Evolutionary conservation across 2,113 vertebrate species (phyloP).

Genomic region (Bungarus multicinctus): DNA sequence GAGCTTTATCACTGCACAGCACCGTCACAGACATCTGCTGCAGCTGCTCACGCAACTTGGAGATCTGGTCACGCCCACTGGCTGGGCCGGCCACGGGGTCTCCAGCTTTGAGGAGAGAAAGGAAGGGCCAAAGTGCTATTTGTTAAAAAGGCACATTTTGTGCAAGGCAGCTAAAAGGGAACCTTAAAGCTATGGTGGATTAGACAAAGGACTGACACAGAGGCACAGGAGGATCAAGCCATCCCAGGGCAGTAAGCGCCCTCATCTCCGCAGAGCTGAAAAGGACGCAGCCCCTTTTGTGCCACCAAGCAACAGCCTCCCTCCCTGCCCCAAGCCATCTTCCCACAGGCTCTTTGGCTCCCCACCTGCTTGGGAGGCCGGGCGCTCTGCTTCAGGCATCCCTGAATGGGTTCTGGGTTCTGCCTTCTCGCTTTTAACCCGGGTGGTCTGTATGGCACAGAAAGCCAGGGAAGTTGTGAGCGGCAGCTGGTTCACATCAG

Average conservation of each 20-base stretch:
- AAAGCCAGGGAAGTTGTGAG: neutral
- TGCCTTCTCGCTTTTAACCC: neutral
- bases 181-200: neutral
- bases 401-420: neutral
- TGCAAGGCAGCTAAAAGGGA: neutral
- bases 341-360: neutral
- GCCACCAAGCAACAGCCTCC: neutral
- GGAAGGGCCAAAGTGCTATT: too few species aligned
- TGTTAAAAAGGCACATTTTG: neutral
- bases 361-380: neutral
- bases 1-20: constrained; percentile 38
- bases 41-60: neutral
- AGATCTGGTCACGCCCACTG: neutral
- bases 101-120: neutral
- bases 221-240: neutral
- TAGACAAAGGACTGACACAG: neutral
- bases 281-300: neutral
- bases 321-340: neutral
- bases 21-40: neutral
- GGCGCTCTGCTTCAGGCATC: fast-evolving
- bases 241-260: neutral
- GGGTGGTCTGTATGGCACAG: neutral
- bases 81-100: neutral
- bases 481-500: neutral
- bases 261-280: neutral